Percentiles rank a stretch among this genome's conserved stretches.
These are phyloP conservation scores for Sitta carolinensis DNA, from an alignment of 2,797 vertebrate species.

Conservation along the genomic window DNA sequence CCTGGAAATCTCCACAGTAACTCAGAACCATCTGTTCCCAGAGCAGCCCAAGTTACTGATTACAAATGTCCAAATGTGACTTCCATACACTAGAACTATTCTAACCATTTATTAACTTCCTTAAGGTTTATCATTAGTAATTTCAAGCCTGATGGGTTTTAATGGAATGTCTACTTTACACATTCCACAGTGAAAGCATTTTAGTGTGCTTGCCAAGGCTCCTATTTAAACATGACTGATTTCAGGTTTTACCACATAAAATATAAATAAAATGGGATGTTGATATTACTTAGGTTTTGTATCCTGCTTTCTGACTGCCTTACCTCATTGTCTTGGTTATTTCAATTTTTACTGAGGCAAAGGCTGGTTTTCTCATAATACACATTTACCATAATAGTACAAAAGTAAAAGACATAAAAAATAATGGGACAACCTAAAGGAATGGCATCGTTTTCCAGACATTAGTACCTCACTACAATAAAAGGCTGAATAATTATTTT, in stretches of 20 bases:
- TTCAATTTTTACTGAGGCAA: not conserved
- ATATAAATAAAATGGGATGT: not conserved
- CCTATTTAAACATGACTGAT: not conserved
- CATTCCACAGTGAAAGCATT: not conserved
- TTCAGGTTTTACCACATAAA: not conserved
- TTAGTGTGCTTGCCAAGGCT: slow-evolving; percentile 2
- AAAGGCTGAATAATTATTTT: not conserved
- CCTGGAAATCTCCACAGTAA: slow-evolving; percentile 16
- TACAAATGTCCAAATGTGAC: not conserved
- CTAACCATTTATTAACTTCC: slow-evolving; percentile 24
- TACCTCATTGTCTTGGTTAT: not conserved
- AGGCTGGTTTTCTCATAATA: not conserved
- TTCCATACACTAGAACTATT: not conserved
- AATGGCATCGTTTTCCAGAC: not conserved
- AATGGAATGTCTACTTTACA: not conserved
- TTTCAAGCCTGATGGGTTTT: not conserved
- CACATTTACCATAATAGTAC: not conserved
- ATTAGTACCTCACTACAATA: not conserved
- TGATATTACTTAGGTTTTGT: not conserved
- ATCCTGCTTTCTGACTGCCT: not conserved
- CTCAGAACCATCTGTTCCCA: not conserved
- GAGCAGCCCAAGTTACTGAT: not conserved
- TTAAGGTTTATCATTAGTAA: slow-evolving; percentile 5
- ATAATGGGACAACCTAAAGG: not conserved
- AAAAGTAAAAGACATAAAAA: not conserved